Evolutionary conservation across 1,140 invertebrate genomes (phyloP).

Genomic region (Papilio helenus): DNA sequence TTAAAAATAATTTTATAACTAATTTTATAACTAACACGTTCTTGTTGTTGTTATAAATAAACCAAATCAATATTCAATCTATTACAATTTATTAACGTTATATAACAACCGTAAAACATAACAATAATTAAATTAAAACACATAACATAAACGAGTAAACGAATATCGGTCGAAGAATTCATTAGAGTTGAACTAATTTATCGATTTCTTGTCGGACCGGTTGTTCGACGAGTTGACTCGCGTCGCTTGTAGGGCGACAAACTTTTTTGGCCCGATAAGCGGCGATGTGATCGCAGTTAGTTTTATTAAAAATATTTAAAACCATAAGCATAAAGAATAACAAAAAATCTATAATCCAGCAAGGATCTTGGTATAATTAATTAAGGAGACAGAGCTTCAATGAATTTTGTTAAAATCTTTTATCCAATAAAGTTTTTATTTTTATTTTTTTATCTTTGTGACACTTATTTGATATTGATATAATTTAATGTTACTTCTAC

Average conservation of each 20-base stretch:
- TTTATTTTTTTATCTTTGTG: no score
- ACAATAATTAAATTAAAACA: neutral
- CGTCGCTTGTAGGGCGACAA: neutral
- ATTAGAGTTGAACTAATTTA: conserved; percentile 17
- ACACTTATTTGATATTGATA: neutral
- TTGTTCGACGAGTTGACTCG: neutral
- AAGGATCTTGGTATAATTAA: no score
- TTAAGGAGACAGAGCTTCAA: no score
- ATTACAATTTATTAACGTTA: neutral
- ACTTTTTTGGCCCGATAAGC: neutral
- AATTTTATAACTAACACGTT: no score
- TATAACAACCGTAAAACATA: neutral
- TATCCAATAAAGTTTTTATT: no score
- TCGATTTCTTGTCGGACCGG: conserved; percentile 19
- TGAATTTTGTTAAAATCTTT: no score
- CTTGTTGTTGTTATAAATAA: no score
- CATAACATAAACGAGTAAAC: conserved; percentile 4
- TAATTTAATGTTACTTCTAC: no score
- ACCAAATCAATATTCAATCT: no score
- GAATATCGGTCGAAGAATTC: conserved; percentile 16
- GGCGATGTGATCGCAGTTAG: neutral
- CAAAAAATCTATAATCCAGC: neutral
- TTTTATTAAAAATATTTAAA: neutral
- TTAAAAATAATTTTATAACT: no score
- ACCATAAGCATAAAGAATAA: neutral